A percentile compares a stretch with the other conserved stretches of the same genome.
Conservation (phyloP, 2,113 vertebrate genomes). For the Climacteris rufus region DNA sequence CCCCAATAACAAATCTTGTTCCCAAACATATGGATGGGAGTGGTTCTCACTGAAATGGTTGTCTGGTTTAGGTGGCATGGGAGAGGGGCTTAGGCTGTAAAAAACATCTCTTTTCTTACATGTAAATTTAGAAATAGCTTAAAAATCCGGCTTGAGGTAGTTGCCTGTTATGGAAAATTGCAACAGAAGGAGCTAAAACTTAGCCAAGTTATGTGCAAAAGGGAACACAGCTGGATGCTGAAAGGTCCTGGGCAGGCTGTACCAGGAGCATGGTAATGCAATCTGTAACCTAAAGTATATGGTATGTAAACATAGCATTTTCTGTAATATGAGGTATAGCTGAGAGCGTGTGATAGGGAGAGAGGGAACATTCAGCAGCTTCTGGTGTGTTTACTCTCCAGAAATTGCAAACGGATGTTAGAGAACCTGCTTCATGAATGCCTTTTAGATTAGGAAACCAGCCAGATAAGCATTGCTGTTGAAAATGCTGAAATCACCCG, state of each 20-base stretch:
- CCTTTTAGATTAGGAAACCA: background rate
- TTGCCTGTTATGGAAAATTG: background rate
- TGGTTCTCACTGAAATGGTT: background rate
- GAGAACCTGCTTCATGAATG: background rate
- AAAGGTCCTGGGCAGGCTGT: background rate
- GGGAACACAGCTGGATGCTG: background rate
- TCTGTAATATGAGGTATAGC: background rate
- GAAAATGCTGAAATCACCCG: background rate
- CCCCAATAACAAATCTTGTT: background rate
- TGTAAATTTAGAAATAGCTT: background rate
- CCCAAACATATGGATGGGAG: rapidly evolving
- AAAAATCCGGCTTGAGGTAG: background rate
- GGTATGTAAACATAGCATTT: background rate
- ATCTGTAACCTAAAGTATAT: background rate
- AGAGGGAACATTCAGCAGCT: background rate
- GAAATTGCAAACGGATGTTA: background rate
- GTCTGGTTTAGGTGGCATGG: background rate
- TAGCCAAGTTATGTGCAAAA: background rate
- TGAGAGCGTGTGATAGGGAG: background rate
- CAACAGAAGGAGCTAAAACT: background rate
- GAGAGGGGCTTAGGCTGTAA: background rate
- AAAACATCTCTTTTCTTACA: background rate
- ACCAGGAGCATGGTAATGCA: background rate
- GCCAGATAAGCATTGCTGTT: background rate
- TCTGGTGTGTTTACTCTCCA: background rate